A percentile compares a stretch with the other conserved stretches of the same genome.
Evolutionary conservation across 30 jellyfish, hydroid and myxozoan genomes (phyloP).

Genomic region (Haliclystus octoradiatus): DNA sequence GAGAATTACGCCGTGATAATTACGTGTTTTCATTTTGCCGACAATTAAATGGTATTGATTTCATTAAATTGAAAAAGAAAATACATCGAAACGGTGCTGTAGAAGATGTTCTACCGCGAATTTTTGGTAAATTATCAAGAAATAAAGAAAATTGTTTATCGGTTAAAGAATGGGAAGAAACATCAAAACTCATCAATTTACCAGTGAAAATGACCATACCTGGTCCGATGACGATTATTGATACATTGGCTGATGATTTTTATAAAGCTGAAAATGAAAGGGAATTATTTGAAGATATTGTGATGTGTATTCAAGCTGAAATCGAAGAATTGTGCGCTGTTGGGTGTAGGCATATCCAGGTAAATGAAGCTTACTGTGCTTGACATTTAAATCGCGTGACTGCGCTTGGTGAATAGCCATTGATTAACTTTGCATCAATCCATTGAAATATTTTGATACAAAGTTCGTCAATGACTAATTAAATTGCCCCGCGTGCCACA

Average conservation of each 20-base stretch:
- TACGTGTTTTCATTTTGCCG: conserved; percentile 49
- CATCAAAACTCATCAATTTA: conserved; percentile 28
- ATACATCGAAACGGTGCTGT: too few species aligned
- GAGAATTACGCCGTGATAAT: conserved; percentile 56
- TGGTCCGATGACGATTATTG: conserved; percentile 74
- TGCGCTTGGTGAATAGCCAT: too few species aligned
- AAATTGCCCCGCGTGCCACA: too few species aligned
- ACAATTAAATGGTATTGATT: conserved; percentile 60
- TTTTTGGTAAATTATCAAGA: conserved; percentile 27
- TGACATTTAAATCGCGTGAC: too few species aligned
- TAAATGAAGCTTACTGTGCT: too few species aligned
- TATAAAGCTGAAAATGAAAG: conserved; percentile 43
- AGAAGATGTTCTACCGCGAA: conserved; percentile 36
- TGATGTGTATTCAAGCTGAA: conserved; percentile 34
- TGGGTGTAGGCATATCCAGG: conserved; percentile 78
- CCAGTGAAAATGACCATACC: conserved; percentile 65
- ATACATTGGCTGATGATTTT: conserved; percentile 38
- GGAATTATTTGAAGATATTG: conserved; percentile 29
- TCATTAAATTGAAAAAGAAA: conserved; percentile 15
- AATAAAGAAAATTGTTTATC: conserved; percentile 24
- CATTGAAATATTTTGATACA: too few species aligned
- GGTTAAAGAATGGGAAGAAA: conserved; percentile 50
- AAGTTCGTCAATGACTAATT: too few species aligned
- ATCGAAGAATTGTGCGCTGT: conserved; percentile 37
- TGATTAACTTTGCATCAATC: too few species aligned